Base-by-base conservation (phyloP, 2,888 invertebrate species). In the Antheraea assamensis region DNA sequence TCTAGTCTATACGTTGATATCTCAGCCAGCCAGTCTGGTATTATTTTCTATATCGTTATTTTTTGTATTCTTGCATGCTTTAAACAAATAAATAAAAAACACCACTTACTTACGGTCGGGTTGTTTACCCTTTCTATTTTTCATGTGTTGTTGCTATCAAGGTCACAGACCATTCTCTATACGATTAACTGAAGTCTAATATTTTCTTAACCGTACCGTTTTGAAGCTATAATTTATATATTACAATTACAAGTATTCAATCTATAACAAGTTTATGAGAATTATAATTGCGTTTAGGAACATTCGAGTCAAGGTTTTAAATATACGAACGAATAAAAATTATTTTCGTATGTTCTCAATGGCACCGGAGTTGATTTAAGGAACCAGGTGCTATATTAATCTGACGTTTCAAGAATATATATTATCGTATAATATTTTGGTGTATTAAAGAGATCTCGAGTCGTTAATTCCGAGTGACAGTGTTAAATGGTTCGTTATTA, bases 401-500 rank as follows among this genome's bases (percentile, higher is more conserved):
- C 79, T 82, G 76, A 80, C 79, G 78, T 84, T 87, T 85, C 84
- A 76, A 76, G 75, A 74, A 42, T 78, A 82, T 78, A 76, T 81
- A 74, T 64, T 64, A 64, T 79, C 77, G 72, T 79, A 79, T 80
- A 82, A 77, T 81, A 68, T 68, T 66, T 82, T 78, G 55, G 70
- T 73, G 75, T 77, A 76, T 75, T 72, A 27, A 61, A 70, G 81
- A 83, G 80, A 79, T 76, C 76, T 75, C 77, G 75, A 74, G 82
- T 78, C 82, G 79, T 81, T 88, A 85, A 91, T 91, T 89, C 84
- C 82, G 79, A 87, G 83, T 80, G 92, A 92, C 90, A 91, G 88
- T 89, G 89, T 87, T 88, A 90, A 91, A 91, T 90, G 88, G 83
- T 85, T 81, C 81, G 86, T 83, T 82, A 85, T 64, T 87, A 89